Conservation (phyloP, 2,888 invertebrate genomes). For the Mylabris sibirica region DNA sequence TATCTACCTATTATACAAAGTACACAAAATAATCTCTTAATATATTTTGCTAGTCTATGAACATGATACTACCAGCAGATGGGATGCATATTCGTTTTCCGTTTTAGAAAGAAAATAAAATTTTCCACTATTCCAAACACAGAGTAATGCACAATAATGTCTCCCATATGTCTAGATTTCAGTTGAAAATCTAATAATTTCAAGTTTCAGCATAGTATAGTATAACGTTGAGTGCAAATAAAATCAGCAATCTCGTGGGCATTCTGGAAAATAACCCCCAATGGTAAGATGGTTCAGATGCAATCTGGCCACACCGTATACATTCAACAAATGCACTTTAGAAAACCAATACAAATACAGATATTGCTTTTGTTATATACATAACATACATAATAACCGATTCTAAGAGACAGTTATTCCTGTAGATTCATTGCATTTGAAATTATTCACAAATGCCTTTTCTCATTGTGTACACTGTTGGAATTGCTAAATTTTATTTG, state of each 20-base stretch:
- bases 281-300: neutral
- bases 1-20: no score
- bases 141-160: constrained; percentile 24
- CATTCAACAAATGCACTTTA: neutral
- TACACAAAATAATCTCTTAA: neutral
- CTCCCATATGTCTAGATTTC: constrained; percentile 32
- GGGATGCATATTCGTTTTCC: neutral
- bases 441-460: neutral
- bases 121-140: neutral
- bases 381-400: neutral
- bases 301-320: neutral
- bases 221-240: constrained; percentile 41
- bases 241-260: constrained; percentile 41
- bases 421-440: neutral
- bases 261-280: constrained; percentile 19
- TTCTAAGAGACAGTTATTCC: neutral
- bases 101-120: neutral
- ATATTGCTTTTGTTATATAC: neutral
- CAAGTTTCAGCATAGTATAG: constrained; percentile 30
- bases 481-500: no score
- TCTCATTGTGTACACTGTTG: no score
- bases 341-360: neutral
- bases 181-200: constrained; percentile 41
- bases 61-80: neutral
- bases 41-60: neutral